phyloP scores from a whole-genome alignment of 2,888 invertebrate species.

The Julus scanicus region DNA sequence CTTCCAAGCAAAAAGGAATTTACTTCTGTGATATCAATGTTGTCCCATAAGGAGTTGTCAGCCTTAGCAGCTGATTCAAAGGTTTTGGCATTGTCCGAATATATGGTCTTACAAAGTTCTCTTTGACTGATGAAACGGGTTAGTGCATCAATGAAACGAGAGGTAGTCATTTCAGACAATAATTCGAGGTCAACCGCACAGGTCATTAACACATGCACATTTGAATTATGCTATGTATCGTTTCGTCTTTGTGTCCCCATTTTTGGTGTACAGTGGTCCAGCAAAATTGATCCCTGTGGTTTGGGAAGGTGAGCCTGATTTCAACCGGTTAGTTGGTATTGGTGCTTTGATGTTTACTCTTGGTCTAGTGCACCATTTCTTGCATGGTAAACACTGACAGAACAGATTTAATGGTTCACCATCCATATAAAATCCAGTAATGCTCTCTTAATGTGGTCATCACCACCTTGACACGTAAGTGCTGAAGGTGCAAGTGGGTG shows the following conservation, averaged over 20 bases:
- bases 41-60: background rate
- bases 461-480: background rate
- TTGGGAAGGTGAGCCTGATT: slow-evolving; percentile 52
- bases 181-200: slow-evolving; percentile 58
- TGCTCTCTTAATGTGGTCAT: background rate
- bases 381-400: background rate
- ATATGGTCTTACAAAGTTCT: slow-evolving; percentile 16
- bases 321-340: background rate
- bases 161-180: slow-evolving; percentile 42
- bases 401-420: background rate
- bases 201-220: slow-evolving; percentile 56
- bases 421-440: background rate
- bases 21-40: background rate
- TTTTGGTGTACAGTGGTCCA: slow-evolving; percentile 55
- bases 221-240: slow-evolving; percentile 56
- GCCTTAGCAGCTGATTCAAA: background rate
- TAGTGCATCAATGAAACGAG: slow-evolving; percentile 55
- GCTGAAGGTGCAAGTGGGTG: background rate
- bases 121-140: slow-evolving; percentile 54
- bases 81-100: slow-evolving; percentile 13
- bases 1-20: no score
- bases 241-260: slow-evolving; percentile 45
- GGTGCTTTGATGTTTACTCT: background rate
- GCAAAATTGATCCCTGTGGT: slow-evolving; percentile 57
- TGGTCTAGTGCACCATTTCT: background rate